Base-by-base conservation (phyloP, 2,113 vertebrate genomes). In the Neotoma lepida region DNA sequence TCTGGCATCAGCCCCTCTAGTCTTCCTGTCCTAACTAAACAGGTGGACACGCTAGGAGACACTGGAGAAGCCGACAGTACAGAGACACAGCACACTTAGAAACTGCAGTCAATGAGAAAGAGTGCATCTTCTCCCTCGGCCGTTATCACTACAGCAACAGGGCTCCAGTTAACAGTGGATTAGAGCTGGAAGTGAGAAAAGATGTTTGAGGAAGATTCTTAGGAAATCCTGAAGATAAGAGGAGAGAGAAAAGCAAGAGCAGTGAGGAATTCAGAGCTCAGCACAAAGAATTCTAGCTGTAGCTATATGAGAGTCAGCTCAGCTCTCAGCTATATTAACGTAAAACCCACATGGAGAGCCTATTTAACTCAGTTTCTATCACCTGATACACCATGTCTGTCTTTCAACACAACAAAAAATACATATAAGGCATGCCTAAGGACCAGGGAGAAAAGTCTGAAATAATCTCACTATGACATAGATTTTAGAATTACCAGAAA, bases 301-400 rank as follows among this genome's bases (percentile, higher is more conserved):
- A 46, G 41, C 2, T 56, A 86, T 26, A 64, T 66, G 80, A 95
- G 86, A 86, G 76, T 46, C n/a, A 91, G 41, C 49, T 80, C 30
- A 86, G 44, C 46, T 86, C 56, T 35, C 86, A 54, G 39, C 6
- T 9, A 81, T n/a, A 82, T 81, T 64, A 95, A 76, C 30, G 89
- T 82, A 89, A 81, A 91, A 86, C 15, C 84, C 51, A 91, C 24
- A 49, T 1, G 17, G 63, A 81, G 61, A 44, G 35, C 35, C 46
- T 70, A 78, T 61, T 81, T 90, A 89, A 18, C 30, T 88, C 76
- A 68, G 35, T 90, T 91, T 58, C 58, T 78, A 90, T 74, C 54
- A 58, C 35, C 14, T 90, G 81, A 35, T 61, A 66, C 13, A 92
- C 41, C 12, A 73, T n/a, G 35, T 66, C 56, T 17, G 90, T 22